These are phyloP conservation scores for Drosophila quinaria DNA, from an alignment of 2,888 invertebrate species.

Conservation along the genomic window DNA sequence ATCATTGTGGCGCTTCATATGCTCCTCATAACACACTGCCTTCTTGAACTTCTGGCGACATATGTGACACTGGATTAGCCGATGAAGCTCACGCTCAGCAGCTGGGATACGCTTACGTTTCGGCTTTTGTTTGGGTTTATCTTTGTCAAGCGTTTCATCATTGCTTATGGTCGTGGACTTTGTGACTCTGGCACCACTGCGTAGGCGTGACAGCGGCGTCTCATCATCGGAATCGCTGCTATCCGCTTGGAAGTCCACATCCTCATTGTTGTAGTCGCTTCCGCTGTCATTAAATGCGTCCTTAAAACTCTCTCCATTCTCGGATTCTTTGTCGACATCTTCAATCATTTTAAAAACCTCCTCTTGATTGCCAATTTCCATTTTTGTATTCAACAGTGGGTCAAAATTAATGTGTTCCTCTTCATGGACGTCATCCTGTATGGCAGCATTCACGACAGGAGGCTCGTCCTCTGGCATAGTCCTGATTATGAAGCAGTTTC, in stretches of 20 bases:
- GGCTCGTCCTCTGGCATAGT: not conserved
- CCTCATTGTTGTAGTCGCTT: slow-evolving; percentile 45
- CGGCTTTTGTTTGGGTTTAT: slow-evolving; percentile 45
- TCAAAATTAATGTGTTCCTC: slow-evolving; percentile 77
- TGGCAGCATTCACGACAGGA: not conserved
- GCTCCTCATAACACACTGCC: slow-evolving; percentile 75
- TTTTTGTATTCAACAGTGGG: slow-evolving; percentile 78
- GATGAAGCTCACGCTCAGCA: slow-evolving; percentile 61
- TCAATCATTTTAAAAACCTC: slow-evolving; percentile 83
- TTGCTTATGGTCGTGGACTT: slow-evolving; percentile 10
- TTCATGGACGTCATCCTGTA: slow-evolving; percentile 54
- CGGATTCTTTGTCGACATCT: slow-evolving; percentile 73
- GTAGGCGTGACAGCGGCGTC: slow-evolving; percentile 66
- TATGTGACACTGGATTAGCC: slow-evolving; percentile 79
- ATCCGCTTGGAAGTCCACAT: slow-evolving; percentile 58
- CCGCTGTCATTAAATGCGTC: slow-evolving; percentile 37
- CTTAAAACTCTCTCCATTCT: slow-evolving; percentile 48
- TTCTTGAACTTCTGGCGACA: slow-evolving; percentile 82
- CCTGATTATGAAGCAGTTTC: slow-evolving; percentile 23
- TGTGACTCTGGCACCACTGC: slow-evolving; percentile 2
- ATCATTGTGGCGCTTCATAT: slow-evolving; percentile 83
- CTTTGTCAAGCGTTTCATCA: slow-evolving; percentile 6
- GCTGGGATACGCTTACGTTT: slow-evolving; percentile 61
- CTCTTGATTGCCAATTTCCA: slow-evolving; percentile 82
- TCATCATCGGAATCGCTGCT: slow-evolving; percentile 72